A percentile compares a stretch with the other conserved stretches of the same genome.
Evolutionary conservation across 2,113 vertebrate species (phyloP).

Genomic region (Vidua chalybeata): DNA sequence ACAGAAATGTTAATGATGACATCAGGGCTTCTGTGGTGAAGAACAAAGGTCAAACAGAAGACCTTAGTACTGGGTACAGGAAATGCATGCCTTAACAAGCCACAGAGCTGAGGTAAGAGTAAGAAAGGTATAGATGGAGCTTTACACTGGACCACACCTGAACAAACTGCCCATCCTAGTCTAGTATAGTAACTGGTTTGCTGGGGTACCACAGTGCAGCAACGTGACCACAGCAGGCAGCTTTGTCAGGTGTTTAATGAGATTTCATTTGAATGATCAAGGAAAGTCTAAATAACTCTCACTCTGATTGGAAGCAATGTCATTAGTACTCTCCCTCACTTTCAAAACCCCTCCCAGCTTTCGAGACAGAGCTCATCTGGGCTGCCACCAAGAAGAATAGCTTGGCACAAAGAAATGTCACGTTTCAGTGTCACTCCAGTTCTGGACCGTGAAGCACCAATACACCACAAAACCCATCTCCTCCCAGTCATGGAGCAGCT

Average conservation of each 20-base stretch:
- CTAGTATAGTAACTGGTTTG: background rate
- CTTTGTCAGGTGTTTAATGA: background rate
- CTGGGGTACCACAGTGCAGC: background rate
- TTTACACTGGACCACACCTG: background rate
- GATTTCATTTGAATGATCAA: background rate
- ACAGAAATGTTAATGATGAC: background rate
- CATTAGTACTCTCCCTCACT: background rate
- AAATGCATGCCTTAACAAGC: background rate
- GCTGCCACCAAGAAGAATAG: background rate
- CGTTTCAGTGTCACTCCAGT: background rate
- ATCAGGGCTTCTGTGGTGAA: background rate
- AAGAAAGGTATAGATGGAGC: background rate
- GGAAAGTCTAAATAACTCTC: background rate
- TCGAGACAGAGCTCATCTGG: background rate
- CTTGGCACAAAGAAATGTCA: background rate
- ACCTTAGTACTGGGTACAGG: background rate
- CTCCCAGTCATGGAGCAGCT: background rate
- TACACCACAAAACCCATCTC: background rate
- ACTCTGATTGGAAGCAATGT: background rate
- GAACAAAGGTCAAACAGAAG: background rate
- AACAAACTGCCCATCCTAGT: background rate
- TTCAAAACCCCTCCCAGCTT: background rate
- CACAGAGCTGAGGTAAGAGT: background rate
- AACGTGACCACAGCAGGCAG: background rate
- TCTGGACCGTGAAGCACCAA: background rate